A percentile compares a stretch with the other conserved stretches of the same genome.
Conservation (phyloP, 2,797 vertebrate genomes). For the Erithacus rubecula region DNA sequence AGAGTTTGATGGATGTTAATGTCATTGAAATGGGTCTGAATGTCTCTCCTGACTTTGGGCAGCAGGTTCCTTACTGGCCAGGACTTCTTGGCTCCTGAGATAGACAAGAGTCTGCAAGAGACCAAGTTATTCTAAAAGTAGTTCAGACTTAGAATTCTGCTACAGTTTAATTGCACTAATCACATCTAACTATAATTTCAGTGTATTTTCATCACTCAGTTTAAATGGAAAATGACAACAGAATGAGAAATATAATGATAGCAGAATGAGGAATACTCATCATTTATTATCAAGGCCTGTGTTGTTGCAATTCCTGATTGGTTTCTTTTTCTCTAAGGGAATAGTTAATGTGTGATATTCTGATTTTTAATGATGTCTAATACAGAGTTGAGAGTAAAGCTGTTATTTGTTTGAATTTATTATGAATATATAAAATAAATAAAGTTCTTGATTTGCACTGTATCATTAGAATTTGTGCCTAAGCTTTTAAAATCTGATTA, state of each 20-base stretch:
- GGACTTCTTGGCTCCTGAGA: neutral
- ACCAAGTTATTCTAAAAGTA: neutral
- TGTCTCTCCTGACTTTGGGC: neutral
- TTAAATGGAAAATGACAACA: neutral
- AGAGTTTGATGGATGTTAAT: neutral
- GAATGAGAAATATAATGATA: neutral
- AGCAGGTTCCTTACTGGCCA: neutral
- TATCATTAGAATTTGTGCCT: neutral
- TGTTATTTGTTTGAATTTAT: conserved; percentile 14
- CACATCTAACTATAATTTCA: neutral
- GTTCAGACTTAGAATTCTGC: neutral
- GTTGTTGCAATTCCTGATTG: neutral
- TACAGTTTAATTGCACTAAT: neutral
- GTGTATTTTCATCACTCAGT: neutral
- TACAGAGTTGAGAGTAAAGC: neutral
- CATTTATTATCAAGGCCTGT: neutral
- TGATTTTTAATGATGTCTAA: neutral
- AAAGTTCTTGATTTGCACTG: neutral
- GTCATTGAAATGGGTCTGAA: neutral
- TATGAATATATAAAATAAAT: neutral
- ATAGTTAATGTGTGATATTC: neutral
- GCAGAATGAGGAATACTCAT: conserved; percentile 8
- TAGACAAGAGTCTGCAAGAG: neutral
- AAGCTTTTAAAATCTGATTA: neutral
- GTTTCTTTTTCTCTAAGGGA: neutral